Evolutionary conservation across 1,140 invertebrate genomes (phyloP), one percentile per base, ranked within the genome.

Genomic region (Penaeus indicus): DNA sequence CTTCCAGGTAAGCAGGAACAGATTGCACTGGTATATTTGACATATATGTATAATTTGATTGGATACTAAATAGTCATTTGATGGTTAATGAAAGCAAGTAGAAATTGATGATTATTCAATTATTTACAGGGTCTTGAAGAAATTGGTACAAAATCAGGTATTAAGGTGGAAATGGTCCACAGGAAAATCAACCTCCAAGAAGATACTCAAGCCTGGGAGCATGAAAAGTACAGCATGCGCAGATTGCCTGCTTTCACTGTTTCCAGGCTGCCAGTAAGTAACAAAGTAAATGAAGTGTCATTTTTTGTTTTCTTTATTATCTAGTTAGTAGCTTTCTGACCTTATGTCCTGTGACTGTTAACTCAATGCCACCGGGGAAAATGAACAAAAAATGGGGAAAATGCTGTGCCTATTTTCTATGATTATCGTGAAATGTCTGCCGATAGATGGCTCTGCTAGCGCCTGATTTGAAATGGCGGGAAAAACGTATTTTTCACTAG

Each of bases 101-200:
- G n/a, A 10, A 13, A 61, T n/a, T 13, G 18, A 32, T 92, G 19
- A 54, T 47, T 22, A 64, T 61, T 22, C 38, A 85, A 72, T 3
- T 61, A 2, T 63, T 62, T 32, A 8, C 69, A 91, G 90, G 81
- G 85, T n/a, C 82, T 91, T 62, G 72, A 88, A 60, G 90, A 85
- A 27, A 85, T 82, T 69, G 90, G 90, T 13, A 61, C 61, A 67
- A 72, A 78, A 79, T 61, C 92, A 19, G 93, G 94, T 27, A 91
- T 96, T 0, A 94, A 94, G 8, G 94, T 98, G 42, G 95, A 97
- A 91, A 95, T 97, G 80, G 94, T 98, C 21, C 98, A 99, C 92
- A 99, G 99, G 93, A 99, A 99, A 94, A 99, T 99, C 90, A 99
- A 99, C 94, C 93, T 99, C n/a, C 97, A 97, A 1, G 97, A 99